Evolutionary conservation across 2,797 vertebrate genomes (phyloP).

Genomic region (Lophotriccus pileatus): DNA sequence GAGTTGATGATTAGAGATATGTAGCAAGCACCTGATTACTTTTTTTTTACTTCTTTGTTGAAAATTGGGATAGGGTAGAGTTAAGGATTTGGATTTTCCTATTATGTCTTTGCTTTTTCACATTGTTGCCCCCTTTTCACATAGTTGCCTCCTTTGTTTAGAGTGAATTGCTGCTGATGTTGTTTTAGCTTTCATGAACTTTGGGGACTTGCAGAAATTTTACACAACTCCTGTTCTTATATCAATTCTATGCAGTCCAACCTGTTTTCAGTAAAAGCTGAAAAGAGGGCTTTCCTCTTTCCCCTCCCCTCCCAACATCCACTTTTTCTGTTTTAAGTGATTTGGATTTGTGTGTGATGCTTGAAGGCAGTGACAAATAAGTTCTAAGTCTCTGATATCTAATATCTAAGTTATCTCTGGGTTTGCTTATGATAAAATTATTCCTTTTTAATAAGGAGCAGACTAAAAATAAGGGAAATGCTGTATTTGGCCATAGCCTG

Average conservation of each 20-base stretch:
- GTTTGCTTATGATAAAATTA: background rate
- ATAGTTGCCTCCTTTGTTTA: background rate
- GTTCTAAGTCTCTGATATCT: background rate
- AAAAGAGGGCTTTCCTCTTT: background rate
- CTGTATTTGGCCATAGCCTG: background rate
- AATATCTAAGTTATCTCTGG: background rate
- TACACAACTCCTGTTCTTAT: background rate
- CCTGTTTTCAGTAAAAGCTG: background rate
- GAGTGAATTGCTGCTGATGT: background rate
- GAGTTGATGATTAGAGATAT: background rate
- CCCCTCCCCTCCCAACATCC: background rate
- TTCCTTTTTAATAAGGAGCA: background rate
- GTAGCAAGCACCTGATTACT: background rate
- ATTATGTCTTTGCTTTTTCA: background rate
- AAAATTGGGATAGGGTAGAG: background rate
- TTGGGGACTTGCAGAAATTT: background rate
- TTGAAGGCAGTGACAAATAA: background rate
- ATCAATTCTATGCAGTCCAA: background rate
- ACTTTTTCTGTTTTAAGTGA: background rate
- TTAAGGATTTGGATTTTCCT: background rate
- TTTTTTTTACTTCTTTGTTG: background rate
- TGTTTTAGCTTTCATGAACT: background rate
- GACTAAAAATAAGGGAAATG: accelerated
- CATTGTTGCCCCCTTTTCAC: background rate
- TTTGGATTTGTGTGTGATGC: background rate